Evolutionary conservation across 2,113 vertebrate species (phyloP).

Genomic region (Melanostigma gelatinosum): DNA sequence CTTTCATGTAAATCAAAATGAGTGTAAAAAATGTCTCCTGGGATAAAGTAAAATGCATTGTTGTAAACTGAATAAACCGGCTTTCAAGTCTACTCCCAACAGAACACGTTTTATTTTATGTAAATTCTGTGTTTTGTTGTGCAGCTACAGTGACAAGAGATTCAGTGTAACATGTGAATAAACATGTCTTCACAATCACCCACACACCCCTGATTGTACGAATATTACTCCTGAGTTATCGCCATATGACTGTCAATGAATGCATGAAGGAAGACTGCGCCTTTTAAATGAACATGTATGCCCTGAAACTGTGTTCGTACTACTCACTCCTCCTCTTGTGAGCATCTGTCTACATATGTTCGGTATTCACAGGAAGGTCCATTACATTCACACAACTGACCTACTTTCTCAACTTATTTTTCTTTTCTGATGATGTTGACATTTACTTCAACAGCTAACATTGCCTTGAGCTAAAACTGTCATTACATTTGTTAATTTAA

Average conservation of each 20-base stretch:
- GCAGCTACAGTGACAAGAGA: neutral
- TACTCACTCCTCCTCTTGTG: neutral
- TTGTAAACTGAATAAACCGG: slow-evolving; percentile 4
- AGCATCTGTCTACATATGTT: neutral
- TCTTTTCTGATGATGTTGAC: neutral
- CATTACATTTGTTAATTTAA: neutral
- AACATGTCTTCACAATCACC: neutral
- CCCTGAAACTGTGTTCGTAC: neutral
- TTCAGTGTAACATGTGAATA: neutral
- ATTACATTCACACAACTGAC: neutral
- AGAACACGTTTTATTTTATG: slow-evolving; percentile 15
- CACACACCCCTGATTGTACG: neutral
- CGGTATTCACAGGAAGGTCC: neutral
- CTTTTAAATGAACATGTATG: neutral
- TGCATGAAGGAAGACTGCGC: slow-evolving; percentile 9
- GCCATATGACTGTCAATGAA: neutral
- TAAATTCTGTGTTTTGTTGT: slow-evolving; percentile 1
- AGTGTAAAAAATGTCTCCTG: slow-evolving; percentile 19
- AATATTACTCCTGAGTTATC: neutral
- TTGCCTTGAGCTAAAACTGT: neutral
- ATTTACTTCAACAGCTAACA: neutral
- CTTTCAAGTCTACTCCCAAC: slow-evolving; percentile 8
- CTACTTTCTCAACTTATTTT: neutral
- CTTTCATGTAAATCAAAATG: slow-evolving; percentile 22
- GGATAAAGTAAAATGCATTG: slow-evolving; percentile 18